phyloP scores from a whole-genome alignment of 2,888 invertebrate species.

The Sinelater perroti region DNA sequence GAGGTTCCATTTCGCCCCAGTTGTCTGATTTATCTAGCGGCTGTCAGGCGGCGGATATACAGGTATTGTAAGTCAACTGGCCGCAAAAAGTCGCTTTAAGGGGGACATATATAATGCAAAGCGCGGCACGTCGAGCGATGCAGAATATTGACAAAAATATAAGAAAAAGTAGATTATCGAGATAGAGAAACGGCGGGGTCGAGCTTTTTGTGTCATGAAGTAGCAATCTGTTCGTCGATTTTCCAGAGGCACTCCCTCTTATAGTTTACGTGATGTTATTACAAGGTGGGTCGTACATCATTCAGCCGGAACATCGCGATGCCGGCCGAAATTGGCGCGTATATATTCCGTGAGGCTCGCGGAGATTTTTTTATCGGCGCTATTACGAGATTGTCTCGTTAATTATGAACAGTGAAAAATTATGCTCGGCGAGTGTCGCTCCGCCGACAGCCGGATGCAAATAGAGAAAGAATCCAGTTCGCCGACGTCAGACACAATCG shows the following conservation, averaged over 20 bases:
- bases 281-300: conserved; percentile 47
- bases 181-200: conserved; percentile 32
- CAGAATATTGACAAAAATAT: conserved; percentile 43
- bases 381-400: conserved; percentile 19
- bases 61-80: conserved; percentile 48
- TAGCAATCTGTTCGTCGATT: conserved; percentile 46
- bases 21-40: conserved; percentile 55
- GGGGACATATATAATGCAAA: conserved; percentile 46
- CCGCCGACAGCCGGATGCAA: background rate
- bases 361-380: conserved; percentile 23
- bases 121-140: conserved; percentile 38
- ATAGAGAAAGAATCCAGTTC: conserved; percentile 8
- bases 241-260: conserved; percentile 45
- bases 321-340: conserved; percentile 31
- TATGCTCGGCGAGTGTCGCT: background rate
- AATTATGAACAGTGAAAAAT: conserved; percentile 22
- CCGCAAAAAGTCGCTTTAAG: conserved; percentile 41
- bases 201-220: conserved; percentile 39
- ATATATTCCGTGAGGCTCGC: conserved; percentile 6
- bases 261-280: conserved; percentile 51
- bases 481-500: conserved; percentile 25
- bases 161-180: conserved; percentile 41
- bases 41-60: conserved; percentile 49
- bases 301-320: conserved; percentile 44
- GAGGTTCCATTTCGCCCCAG: conserved; percentile 54